Percentiles rank a stretch among this genome's conserved stretches.
These are phyloP conservation scores for Tringa solitaria DNA, from an alignment of 2,113 vertebrate genomes.

Conservation along the genomic window DNA sequence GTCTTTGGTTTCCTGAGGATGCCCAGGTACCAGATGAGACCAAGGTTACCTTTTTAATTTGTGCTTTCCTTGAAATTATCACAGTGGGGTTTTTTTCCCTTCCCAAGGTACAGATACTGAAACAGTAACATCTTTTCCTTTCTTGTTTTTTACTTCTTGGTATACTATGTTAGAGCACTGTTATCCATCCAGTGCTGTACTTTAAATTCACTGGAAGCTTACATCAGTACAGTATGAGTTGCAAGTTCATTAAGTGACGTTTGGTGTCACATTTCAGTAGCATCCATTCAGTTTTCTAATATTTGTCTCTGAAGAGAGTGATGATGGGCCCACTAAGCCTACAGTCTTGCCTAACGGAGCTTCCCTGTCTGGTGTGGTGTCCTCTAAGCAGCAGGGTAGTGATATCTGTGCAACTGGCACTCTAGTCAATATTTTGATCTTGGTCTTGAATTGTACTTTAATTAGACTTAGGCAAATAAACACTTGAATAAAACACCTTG, in stretches of 20 bases:
- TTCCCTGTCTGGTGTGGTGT: neutral
- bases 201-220: neutral
- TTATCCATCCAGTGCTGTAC: neutral
- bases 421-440: neutral
- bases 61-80: neutral
- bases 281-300: neutral
- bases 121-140: neutral
- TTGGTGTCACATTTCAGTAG: accelerated
- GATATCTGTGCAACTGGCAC: neutral
- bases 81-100: neutral
- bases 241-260: neutral
- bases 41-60: neutral
- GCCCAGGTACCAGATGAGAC: neutral
- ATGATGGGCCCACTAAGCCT: neutral
- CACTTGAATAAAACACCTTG: neutral
- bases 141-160: neutral
- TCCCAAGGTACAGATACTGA: neutral
- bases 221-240: neutral
- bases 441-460: neutral
- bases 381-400: neutral
- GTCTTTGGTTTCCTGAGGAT: neutral
- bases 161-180: neutral
- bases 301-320: neutral
- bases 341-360: neutral
- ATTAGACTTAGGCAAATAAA: neutral